A percentile compares a stretch with the other conserved stretches of the same genome.
phyloP scores from a whole-genome alignment of 2,888 invertebrate genomes.

The Aphrophora alni region DNA sequence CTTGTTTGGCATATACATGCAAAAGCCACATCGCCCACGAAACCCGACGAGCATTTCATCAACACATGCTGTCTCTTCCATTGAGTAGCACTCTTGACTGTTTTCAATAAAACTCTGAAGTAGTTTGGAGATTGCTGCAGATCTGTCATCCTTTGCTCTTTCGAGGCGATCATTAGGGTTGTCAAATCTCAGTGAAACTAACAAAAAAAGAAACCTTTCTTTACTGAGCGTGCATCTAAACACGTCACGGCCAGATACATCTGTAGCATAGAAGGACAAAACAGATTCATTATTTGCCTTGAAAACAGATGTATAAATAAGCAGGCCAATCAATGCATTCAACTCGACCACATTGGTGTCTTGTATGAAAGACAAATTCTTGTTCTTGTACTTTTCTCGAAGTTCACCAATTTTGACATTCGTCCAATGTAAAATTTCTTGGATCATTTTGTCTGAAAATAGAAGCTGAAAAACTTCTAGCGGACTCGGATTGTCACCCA shows the following conservation, averaged over 20 bases:
- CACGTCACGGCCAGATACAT: constrained; percentile 30
- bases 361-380: neutral
- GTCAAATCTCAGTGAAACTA: constrained; percentile 22
- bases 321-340: constrained; percentile 23
- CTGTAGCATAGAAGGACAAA: constrained; percentile 18
- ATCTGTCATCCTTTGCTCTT: neutral
- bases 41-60: constrained; percentile 28
- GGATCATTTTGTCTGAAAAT: too few species aligned
- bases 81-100: neutral
- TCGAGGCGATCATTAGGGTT: neutral
- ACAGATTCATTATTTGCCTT: constrained; percentile 22
- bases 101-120: constrained; percentile 8
- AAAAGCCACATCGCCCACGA: constrained; percentile 10
- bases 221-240: constrained; percentile 28
- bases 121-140: neutral
- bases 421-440: neutral
- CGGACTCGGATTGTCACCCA: constrained; percentile 6
- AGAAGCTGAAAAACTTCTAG: neutral
- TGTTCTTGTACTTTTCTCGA: neutral
- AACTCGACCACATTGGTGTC: constrained; percentile 3
- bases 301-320: constrained; percentile 25
- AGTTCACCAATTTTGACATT: constrained; percentile 11
- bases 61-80: neutral
- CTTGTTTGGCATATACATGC: too few species aligned
- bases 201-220: constrained; percentile 21